Evolutionary conservation across 2,113 vertebrate genomes (phyloP), one percentile per base, ranked within the genome.

Genomic region (Phylloscopus trochiloides): DNA sequence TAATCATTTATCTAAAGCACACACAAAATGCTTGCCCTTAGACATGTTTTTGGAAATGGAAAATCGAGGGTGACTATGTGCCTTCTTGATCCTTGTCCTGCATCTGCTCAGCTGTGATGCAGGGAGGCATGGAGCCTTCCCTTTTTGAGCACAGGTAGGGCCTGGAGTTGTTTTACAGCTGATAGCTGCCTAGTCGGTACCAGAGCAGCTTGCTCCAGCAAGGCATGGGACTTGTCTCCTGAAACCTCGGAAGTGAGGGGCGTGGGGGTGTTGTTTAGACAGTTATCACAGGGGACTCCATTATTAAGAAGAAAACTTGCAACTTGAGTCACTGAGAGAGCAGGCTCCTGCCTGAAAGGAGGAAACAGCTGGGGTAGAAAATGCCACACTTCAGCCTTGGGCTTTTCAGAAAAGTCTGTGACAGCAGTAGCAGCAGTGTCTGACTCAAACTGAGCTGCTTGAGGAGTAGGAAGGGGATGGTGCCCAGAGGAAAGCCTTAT

Each of bases 1-100:
- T 80, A 95, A 96, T 91, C 59, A 59, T 94, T 95, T 80, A 86
- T 94, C 88, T 81, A 12, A 58, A 81, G 83, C 40, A 50, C 0
- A 2, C 29, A 25, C 47, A 19, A 47, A 47, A 12, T 1, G 1
- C 48, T 74, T 52, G 68, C 88, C 83, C 79, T 92, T 77, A 62
- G 71, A 82, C 58, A 2, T 3, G 45, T 58, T 88, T 77, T 88
- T 94, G 75, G 76, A 86, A 91, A 86, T 52, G 63, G 90, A 76
- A 86, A 91, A 80, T 24, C 0, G 0, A 58, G 55, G 75, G 72
- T 0, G 7, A 52, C 31, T 36, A 0, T 59, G 57, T 67, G 65
- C 73, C 52, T 48, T n/a, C 45, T 48, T 87, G 89, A 84, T 91
- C 89, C 62, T 89, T 94, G 70, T 45, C 55, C 84, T 58, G 54